Conservation (phyloP, 2,797 vertebrate genomes). For the Lepilemur ruficaudatus region DNA sequence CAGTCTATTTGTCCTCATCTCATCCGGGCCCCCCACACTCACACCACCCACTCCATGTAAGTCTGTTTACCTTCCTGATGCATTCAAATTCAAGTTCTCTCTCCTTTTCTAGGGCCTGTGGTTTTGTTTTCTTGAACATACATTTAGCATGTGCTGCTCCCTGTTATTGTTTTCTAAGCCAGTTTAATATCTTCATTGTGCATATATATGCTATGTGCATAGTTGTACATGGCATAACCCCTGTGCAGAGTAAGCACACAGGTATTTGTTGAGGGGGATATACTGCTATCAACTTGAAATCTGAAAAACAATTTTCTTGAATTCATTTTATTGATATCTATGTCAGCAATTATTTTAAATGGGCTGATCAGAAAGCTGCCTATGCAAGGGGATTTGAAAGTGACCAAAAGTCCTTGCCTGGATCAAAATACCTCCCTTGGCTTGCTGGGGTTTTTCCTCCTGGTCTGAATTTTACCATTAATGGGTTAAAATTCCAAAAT, state of each 20-base stretch:
- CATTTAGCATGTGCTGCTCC: background rate
- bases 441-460: background rate
- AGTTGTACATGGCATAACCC: background rate
- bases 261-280: background rate
- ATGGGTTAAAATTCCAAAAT: background rate
- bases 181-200: background rate
- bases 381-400: background rate
- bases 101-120: background rate
- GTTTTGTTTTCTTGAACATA: background rate
- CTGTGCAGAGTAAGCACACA: background rate
- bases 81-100: background rate
- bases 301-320: background rate
- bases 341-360: background rate
- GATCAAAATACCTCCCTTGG: background rate
- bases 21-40: rapidly evolving
- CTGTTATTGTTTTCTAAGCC: background rate
- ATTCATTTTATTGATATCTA: background rate
- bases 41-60: background rate
- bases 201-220: background rate
- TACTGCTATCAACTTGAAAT: background rate
- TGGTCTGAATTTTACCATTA: background rate
- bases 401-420: background rate
- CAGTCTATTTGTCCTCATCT: background rate
- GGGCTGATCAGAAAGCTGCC: background rate
- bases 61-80: background rate